Percentiles rank a stretch among this genome's conserved stretches.
Evolutionary conservation across 2,888 invertebrate species (phyloP).

Genomic region (Mongoloraphidia duomilia): DNA sequence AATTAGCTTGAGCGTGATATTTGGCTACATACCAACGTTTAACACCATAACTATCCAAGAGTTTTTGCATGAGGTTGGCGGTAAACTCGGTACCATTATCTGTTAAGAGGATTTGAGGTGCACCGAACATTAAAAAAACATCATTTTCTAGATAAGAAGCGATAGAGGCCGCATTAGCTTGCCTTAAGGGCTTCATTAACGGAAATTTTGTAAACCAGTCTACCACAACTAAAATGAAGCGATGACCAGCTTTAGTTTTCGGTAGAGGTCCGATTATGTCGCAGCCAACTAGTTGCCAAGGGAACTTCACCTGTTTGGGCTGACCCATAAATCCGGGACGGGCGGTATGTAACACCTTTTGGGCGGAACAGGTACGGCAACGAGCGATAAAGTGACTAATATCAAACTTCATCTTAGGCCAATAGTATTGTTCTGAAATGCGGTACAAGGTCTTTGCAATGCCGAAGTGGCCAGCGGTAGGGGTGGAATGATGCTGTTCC

Average conservation of each 20-base stretch:
- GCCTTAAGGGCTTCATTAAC: conserved; percentile 4
- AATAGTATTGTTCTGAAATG: conserved; percentile 13
- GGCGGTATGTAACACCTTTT: background rate
- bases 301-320: no score
- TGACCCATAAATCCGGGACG: no score
- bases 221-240: conserved; percentile 2
- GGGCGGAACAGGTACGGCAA: conserved; percentile 10
- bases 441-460: conserved; percentile 12
- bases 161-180: background rate
- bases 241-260: no score
- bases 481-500: conserved; percentile 10
- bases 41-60: conserved; percentile 11
- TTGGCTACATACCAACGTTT: no score
- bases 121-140: conserved; percentile 13
- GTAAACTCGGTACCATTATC: conserved; percentile 16
- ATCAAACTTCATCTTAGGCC: conserved; percentile 13
- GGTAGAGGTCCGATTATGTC: no score
- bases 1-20: conserved; percentile 21
- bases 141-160: conserved; percentile 6
- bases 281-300: no score
- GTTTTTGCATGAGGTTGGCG: conserved; percentile 8
- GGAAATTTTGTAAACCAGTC: conserved; percentile 5
- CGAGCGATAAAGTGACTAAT: conserved; percentile 8
- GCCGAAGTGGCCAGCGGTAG: conserved; percentile 14
- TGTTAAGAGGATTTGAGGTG: conserved; percentile 12